Conservation (phyloP, 1,140 invertebrate genomes). For the Panagrolaimus sp. region DNA sequence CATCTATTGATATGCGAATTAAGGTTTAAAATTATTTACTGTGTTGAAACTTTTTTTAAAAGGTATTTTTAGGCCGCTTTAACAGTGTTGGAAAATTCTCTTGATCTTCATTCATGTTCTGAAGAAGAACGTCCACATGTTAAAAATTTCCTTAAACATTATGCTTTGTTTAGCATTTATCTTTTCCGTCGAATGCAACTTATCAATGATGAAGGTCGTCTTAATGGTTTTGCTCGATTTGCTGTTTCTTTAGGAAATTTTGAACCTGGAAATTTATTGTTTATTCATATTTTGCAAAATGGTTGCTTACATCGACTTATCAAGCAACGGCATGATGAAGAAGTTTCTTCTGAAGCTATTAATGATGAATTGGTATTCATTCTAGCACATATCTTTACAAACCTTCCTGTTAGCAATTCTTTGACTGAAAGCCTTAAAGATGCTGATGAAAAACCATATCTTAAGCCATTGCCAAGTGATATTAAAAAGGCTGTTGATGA, state of each 20-base stretch:
- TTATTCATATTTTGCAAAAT: conserved; percentile 47
- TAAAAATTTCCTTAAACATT: conserved; percentile 33
- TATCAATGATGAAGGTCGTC: conserved; percentile 42
- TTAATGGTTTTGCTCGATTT: conserved; percentile 46
- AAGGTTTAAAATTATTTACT: conserved; percentile 15
- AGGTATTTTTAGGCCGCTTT: conserved; percentile 45
- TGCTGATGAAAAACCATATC: not conserved
- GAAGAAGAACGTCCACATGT: conserved; percentile 29
- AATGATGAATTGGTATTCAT: conserved; percentile 31
- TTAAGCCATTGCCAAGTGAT: not conserved
- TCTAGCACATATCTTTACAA: conserved; percentile 51
- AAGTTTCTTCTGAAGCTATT: conserved; percentile 21
- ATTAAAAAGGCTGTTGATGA: conserved; percentile 26
- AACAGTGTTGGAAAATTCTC: conserved; percentile 46
- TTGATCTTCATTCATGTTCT: conserved; percentile 40
- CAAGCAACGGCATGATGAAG: conserved; percentile 22
- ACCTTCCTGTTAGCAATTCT: not conserved
- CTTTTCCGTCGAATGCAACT: conserved; percentile 48
- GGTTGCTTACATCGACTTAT: conserved; percentile 46
- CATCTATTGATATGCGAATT: conserved; percentile 25
- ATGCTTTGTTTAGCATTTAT: conserved; percentile 53
- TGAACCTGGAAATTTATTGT: conserved; percentile 54
- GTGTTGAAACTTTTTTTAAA: not conserved
- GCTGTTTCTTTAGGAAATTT: conserved; percentile 42
- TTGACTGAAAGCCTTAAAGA: conserved; percentile 3